Conservation (phyloP, 2,113 vertebrate species). For the Tonatia bakeri region DNA sequence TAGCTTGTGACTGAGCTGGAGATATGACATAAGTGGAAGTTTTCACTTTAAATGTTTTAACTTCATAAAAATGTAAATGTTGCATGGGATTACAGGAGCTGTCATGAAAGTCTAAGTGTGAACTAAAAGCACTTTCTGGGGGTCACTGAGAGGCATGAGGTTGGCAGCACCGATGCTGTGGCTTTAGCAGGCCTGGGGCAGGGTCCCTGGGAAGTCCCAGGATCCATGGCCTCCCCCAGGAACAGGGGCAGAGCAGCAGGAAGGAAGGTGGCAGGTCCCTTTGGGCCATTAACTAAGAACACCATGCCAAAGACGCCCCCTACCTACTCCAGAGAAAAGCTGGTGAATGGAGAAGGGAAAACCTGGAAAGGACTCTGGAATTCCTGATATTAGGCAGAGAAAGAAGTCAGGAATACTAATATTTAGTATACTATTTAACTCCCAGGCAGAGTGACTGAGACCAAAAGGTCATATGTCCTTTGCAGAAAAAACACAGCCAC, state of each 20-base stretch:
- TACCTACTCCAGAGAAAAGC: background rate
- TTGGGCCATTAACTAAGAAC: background rate
- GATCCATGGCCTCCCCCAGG: background rate
- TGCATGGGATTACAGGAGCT: background rate
- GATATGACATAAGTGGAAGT: background rate
- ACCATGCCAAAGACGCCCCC: too few relatives aligned
- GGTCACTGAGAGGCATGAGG: background rate
- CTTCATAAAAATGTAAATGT: background rate
- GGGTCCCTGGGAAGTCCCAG: accelerated
- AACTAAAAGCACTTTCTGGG: background rate
- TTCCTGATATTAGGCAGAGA: background rate
- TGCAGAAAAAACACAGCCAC: background rate
- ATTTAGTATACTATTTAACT: background rate
- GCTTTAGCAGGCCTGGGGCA: background rate
- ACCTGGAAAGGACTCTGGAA: background rate
- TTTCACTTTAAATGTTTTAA: slow-evolving; percentile 26
- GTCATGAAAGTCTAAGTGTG: background rate
- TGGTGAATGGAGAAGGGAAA: background rate
- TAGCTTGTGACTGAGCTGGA: background rate
- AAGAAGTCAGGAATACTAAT: background rate
- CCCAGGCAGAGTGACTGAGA: background rate
- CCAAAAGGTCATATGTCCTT: background rate
- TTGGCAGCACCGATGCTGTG: background rate
- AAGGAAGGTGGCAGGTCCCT: background rate
- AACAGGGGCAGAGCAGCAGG: background rate